Conservation (phyloP, 2,797 vertebrate genomes). For the Trichosurus vulpecula region DNA sequence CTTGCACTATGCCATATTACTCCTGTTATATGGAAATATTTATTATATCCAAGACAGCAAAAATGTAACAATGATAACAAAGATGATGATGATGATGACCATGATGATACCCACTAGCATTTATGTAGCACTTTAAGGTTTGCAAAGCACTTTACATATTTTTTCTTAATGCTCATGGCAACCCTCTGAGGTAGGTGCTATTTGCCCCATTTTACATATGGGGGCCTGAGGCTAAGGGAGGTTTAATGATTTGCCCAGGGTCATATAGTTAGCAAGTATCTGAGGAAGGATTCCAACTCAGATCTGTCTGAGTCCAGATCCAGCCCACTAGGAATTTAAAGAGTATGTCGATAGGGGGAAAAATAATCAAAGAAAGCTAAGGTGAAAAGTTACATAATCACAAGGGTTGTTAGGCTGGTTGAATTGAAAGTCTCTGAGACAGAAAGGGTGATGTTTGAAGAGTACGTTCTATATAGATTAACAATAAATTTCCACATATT, state of each 20-base stretch:
- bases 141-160: too few relatives aligned
- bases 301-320: neutral
- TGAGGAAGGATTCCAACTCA: neutral
- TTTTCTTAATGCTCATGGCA: neutral
- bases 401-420: neutral
- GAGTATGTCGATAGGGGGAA: neutral
- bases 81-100: neutral
- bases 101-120: neutral
- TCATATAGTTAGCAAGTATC: neutral
- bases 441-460: neutral
- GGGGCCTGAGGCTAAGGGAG: neutral
- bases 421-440: neutral
- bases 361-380: neutral
- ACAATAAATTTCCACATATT: constrained; percentile 39
- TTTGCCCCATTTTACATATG: neutral
- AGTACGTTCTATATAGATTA: neutral
- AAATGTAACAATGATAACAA: neutral
- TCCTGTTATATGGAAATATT: neutral
- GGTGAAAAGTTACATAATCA: neutral
- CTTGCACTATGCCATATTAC: neutral
- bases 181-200: too few relatives aligned
- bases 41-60: neutral
- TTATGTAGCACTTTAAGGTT: neutral
- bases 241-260: neutral
- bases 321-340: neutral